phyloP scores from a whole-genome alignment of 2,797 vertebrate genomes.

The Acrossocheilus wenchowensis region DNA sequence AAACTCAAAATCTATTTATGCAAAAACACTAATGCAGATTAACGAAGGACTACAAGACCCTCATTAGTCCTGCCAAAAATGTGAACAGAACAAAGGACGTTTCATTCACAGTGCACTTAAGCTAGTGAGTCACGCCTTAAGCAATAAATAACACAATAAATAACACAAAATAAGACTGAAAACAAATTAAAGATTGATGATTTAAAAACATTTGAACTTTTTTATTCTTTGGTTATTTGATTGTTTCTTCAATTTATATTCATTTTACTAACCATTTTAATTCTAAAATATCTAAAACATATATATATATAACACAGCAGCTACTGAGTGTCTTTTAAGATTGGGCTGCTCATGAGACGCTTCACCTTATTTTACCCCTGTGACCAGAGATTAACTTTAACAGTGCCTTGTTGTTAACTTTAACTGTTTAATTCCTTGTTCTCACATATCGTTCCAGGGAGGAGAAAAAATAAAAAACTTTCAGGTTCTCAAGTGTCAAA shows the following conservation, averaged over 20 bases:
- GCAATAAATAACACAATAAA: background rate
- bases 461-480: conserved; percentile 40
- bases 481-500: conserved; percentile 59
- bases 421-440: conserved; percentile 47
- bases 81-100: background rate
- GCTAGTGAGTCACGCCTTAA: background rate
- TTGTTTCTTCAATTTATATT: background rate
- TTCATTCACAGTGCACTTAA: background rate
- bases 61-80: background rate
- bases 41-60: background rate
- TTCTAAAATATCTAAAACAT: conserved; percentile 26
- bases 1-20: conserved; percentile 2
- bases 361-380: conserved; percentile 53
- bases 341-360: conserved; percentile 18
- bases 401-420: conserved; percentile 62
- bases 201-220: background rate
- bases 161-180: background rate
- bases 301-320: background rate
- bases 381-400: conserved; percentile 47
- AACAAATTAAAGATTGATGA: background rate
- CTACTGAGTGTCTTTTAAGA: background rate
- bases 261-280: background rate
- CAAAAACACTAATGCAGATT: conserved; percentile 19
- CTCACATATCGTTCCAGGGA: conserved; percentile 57
- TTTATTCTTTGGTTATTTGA: background rate